phyloP scores from a whole-genome alignment of 2,888 invertebrate species.

The Melanotus villosus region DNA sequence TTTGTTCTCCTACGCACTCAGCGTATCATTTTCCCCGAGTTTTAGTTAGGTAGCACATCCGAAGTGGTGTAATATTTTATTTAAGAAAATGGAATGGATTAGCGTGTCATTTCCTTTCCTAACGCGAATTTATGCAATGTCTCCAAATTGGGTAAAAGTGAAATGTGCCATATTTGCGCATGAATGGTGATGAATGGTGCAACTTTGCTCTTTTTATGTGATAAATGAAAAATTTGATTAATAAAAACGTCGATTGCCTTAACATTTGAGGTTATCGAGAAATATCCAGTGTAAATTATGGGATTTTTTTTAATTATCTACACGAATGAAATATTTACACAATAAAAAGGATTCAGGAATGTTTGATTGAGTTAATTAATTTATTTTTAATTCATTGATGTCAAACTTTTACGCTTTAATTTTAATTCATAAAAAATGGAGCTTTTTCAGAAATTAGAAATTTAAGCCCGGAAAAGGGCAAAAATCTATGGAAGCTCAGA shows the following conservation, averaged over 20 bases:
- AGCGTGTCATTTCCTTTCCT: neutral
- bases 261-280: neutral
- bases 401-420: no score
- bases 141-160: neutral
- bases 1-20: conserved; percentile 29
- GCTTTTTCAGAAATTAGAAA: no score
- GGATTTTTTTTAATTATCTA: neutral
- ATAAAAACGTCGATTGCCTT: neutral
- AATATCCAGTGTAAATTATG: neutral
- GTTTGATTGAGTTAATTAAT: no score
- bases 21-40: conserved; percentile 2
- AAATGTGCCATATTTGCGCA: neutral
- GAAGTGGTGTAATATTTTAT: neutral
- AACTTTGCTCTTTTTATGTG: neutral
- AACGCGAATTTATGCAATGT: neutral
- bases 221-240: neutral
- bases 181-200: neutral
- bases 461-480: no score
- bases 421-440: no score
- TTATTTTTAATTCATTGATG: no score
- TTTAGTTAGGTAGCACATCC: neutral
- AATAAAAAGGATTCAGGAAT: no score
- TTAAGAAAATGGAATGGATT: neutral
- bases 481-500: no score
- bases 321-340: neutral